Percentiles rank a stretch among this genome's conserved stretches.
phyloP scores from a whole-genome alignment of 2,797 vertebrate species.

The Argentina silus region DNA sequence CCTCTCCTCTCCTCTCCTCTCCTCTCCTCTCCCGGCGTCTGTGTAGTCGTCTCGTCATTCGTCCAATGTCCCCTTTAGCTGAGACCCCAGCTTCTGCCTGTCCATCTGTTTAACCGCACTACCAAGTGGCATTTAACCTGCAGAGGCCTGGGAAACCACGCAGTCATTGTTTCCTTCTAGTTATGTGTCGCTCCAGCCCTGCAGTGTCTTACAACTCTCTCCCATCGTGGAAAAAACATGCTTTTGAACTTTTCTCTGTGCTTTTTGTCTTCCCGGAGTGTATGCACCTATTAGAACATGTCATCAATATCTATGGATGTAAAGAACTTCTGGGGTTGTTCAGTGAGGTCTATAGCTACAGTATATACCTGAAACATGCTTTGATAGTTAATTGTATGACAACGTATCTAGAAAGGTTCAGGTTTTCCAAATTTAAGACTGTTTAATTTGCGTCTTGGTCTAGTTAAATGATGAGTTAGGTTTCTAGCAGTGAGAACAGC shows the following conservation, averaged over 20 bases:
- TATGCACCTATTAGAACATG: too few relatives aligned
- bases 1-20: not conserved
- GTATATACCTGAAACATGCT: too few relatives aligned
- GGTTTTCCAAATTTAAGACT: too few relatives aligned
- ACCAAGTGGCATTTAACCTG: conserved; percentile 12
- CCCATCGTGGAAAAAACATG: not conserved
- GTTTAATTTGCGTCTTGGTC: not conserved
- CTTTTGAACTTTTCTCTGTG: not conserved
- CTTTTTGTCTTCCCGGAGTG: conserved; percentile 2
- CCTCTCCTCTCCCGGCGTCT: not conserved
- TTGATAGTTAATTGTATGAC: too few relatives aligned
- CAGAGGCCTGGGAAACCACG: conserved; percentile 21
- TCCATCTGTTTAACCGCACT: conserved; percentile 37
- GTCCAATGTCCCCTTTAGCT: not conserved
- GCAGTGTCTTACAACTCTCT: not conserved
- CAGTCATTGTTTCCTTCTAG: conserved; percentile 2
- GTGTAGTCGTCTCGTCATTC: not conserved
- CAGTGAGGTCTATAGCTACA: not conserved
- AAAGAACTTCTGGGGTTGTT: conserved; percentile 4
- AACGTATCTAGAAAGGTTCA: too few relatives aligned
- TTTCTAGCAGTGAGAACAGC: not conserved
- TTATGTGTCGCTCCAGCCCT: not conserved
- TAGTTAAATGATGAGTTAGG: not conserved
- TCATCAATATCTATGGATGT: not conserved
- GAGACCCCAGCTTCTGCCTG: conserved; percentile 26